These are phyloP conservation scores for Ridgeia piscesae DNA, from an alignment of 1,140 invertebrate species.

Conservation along the genomic window DNA sequence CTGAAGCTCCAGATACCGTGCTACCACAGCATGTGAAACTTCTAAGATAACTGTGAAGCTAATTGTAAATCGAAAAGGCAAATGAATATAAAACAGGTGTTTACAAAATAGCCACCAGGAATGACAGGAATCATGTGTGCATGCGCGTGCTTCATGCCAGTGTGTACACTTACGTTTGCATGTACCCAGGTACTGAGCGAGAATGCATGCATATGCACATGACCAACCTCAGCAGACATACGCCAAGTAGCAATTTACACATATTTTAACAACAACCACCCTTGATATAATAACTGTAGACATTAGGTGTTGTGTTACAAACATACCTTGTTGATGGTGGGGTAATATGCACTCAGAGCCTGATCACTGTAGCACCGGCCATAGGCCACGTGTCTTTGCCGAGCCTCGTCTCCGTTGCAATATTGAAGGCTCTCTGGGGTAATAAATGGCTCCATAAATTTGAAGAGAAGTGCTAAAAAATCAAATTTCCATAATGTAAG, in stretches of 20 bases:
- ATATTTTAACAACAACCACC: not conserved
- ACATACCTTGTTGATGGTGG: not conserved
- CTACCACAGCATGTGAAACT: no score
- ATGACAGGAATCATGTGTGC: no score
- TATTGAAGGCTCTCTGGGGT: not conserved
- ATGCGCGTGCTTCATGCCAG: not conserved
- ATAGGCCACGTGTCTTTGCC: not conserved
- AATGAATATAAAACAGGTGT: no score
- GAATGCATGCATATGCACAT: not conserved
- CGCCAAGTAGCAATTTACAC: not conserved
- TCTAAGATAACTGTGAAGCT: no score
- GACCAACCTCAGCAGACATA: not conserved
- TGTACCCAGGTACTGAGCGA: not conserved
- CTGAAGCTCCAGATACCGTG: no score
- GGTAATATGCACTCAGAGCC: not conserved
- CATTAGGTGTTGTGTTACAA: not conserved
- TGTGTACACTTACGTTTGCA: not conserved
- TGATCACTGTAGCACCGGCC: not conserved
- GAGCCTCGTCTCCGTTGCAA: not conserved
- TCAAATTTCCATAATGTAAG: not conserved
- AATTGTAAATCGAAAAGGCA: no score
- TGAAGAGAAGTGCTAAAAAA: not conserved
- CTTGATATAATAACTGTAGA: not conserved
- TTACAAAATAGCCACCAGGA: no score
- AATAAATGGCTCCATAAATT: not conserved